Percentiles rank a stretch among this genome's conserved stretches.
Conservation (phyloP, 2,888 invertebrate species). For the Ditylenchus weischeri region DNA sequence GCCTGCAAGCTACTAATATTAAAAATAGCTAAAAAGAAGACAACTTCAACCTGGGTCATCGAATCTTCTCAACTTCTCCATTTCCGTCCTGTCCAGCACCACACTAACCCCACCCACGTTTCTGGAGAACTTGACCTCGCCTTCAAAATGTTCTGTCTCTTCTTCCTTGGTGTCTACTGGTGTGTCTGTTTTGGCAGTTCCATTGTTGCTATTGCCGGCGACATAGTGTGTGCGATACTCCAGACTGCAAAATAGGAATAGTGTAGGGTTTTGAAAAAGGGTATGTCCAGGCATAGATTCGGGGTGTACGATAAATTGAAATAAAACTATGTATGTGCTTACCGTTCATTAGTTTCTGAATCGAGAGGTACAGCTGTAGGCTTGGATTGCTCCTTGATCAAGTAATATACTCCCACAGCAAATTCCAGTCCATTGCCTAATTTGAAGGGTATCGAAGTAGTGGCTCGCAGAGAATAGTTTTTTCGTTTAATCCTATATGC, state of each 20-base stretch:
- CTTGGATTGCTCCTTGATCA: slow-evolving; percentile 29
- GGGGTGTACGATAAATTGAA: too few relatives aligned
- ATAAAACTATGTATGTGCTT: too few relatives aligned
- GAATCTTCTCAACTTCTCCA: slow-evolving; percentile 21
- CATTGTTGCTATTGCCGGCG: background rate
- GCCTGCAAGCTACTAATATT: slow-evolving; percentile 21
- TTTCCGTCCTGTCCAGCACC: slow-evolving; percentile 15
- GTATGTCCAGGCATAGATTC: too few relatives aligned
- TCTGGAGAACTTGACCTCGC: slow-evolving; percentile 18
- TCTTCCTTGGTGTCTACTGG: background rate
- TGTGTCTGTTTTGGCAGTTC: background rate
- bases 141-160: slow-evolving; percentile 20
- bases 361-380: slow-evolving; percentile 27
- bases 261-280: too few relatives aligned
- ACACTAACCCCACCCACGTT: slow-evolving; percentile 24
- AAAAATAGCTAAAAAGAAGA: background rate
- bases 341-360: slow-evolving; percentile 34
- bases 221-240: slow-evolving; percentile 15
- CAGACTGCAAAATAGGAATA: background rate
- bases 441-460: slow-evolving; percentile 29
- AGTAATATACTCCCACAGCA: slow-evolving; percentile 33
- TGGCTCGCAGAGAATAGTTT: slow-evolving; percentile 25
- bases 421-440: slow-evolving; percentile 31
- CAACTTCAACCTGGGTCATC: slow-evolving; percentile 20
- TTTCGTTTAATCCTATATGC: slow-evolving; percentile 20